Percentiles rank a stretch among this genome's conserved stretches.
Evolutionary conservation across 2,888 invertebrate species (phyloP).

Genomic region (Megamerina dolium): DNA sequence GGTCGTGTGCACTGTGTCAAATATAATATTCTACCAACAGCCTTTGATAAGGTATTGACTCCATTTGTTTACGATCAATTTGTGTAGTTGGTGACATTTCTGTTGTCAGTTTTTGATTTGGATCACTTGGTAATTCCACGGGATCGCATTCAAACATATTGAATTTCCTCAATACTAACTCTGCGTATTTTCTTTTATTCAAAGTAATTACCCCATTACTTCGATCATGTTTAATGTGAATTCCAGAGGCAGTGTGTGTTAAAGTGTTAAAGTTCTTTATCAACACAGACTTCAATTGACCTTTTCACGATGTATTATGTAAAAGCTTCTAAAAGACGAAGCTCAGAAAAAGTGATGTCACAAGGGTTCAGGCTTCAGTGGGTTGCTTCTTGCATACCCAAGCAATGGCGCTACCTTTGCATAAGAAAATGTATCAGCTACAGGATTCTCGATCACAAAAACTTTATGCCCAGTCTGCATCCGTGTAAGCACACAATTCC

Average conservation of each 20-base stretch:
- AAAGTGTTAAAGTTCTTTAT: conserved; percentile 5
- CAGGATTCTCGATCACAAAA: too few relatives aligned
- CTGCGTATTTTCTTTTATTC: too few relatives aligned
- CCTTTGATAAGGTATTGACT: background rate
- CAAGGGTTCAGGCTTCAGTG: too few relatives aligned
- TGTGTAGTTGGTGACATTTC: conserved; percentile 12
- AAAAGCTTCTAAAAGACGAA: conserved; percentile 10
- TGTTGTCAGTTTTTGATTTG: conserved; percentile 11
- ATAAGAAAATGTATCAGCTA: conserved; percentile 4
- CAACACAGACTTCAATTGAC: conserved; percentile 6
- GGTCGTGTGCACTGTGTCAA: too few relatives aligned
- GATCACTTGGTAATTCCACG: conserved; percentile 2
- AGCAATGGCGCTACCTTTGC: background rate
- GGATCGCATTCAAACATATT: conserved; percentile 7
- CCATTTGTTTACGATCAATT: conserved; percentile 2
- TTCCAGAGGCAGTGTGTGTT: conserved; percentile 6
- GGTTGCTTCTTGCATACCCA: conserved; percentile 6
- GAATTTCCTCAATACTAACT: too few relatives aligned
- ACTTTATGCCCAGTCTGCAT: conserved; percentile 6
- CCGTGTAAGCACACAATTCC: conserved; percentile 1
- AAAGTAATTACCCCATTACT: too few relatives aligned
- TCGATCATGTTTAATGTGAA: too few relatives aligned
- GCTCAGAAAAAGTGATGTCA: too few relatives aligned
- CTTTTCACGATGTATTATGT: conserved; percentile 4
- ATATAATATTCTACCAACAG: conserved; percentile 3